Base-by-base conservation (phyloP, 2,113 vertebrate genomes). In the Tyrannus savana region DNA sequence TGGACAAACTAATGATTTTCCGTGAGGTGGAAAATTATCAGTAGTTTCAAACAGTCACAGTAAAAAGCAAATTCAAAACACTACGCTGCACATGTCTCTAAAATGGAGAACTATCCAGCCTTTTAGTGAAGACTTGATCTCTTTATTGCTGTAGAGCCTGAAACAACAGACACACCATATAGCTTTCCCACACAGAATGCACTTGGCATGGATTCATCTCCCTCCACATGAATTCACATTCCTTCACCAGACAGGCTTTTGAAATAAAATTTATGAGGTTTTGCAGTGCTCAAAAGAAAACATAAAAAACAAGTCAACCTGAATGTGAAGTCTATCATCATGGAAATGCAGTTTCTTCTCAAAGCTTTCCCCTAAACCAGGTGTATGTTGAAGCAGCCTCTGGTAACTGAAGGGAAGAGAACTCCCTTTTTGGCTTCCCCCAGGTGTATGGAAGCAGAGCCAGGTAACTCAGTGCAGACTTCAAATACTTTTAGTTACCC, bases 201-300 rank as follows among this genome's bases (percentile, higher is more conserved):
- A 63, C 71, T 93, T 95, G 91, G 87, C 46, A 17, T 19, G 37
- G 79, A 75, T 84, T 88, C 18, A 8, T 60, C 62, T 76, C 78
- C 46, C 58, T 76, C 63, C 76, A 66, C 89, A 87, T 22, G 79
- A 83, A 77, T 85, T 68, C 89, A 95, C 84, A 91, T 93, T 93
- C 67, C 46, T 90, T 55, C 74, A 78, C 50, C 39, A 82, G 71
- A 74, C 22, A 55, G 33, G 71, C 72, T 60, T 94, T 93, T 80
- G 85, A 92, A 97, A 90, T 80, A 74, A 90, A 90, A 95, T 89
- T 67, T 84, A 93, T 89, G 86, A 90, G 78, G 37, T 64, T 86
- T 58, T 55, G n/a, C 39, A 73, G 37, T 15, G 23, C 49, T 73
- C 53, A 46, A 56, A 83, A 67, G 55, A 71, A 79, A 79, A 66